Conservation (phyloP, 23 tunicate genomes). For the Styela plicata region DNA sequence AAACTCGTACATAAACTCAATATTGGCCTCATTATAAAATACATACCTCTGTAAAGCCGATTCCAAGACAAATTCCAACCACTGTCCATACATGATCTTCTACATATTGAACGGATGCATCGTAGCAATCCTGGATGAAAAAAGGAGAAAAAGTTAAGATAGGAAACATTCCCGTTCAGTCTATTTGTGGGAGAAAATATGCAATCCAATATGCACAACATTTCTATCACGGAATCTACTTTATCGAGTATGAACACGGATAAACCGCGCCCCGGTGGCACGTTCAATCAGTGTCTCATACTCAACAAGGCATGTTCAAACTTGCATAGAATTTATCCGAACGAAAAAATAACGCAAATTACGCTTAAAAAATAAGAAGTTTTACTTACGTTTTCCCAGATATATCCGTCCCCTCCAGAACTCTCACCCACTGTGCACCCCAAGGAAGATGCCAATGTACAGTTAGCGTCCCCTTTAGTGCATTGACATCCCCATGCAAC, state of each 20-base stretch:
- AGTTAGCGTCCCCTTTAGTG: constrained; percentile 24
- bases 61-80: constrained; percentile 44
- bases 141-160: background rate
- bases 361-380: too few relatives aligned
- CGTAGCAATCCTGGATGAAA: constrained; percentile 33
- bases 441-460: constrained; percentile 11
- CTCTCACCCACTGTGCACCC: constrained; percentile 35
- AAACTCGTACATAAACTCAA: too few relatives aligned
- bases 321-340: too few relatives aligned
- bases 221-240: too few relatives aligned
- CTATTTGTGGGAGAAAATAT: too few relatives aligned
- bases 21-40: too few relatives aligned
- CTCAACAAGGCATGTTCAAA: too few relatives aligned
- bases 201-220: too few relatives aligned
- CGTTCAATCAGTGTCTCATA: too few relatives aligned
- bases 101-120: constrained; percentile 31
- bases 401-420: background rate
- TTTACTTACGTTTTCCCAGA: constrained; percentile 40
- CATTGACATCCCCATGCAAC: constrained; percentile 35
- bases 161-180: background rate
- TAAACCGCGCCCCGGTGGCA: too few relatives aligned
- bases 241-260: too few relatives aligned
- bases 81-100: constrained; percentile 30
- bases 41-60: constrained; percentile 47
- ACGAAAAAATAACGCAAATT: too few relatives aligned